A percentile compares a stretch with the other conserved stretches of the same genome.
phyloP scores from a whole-genome alignment of 2,113 vertebrate genomes.

The Thalassoma bifasciatum region DNA sequence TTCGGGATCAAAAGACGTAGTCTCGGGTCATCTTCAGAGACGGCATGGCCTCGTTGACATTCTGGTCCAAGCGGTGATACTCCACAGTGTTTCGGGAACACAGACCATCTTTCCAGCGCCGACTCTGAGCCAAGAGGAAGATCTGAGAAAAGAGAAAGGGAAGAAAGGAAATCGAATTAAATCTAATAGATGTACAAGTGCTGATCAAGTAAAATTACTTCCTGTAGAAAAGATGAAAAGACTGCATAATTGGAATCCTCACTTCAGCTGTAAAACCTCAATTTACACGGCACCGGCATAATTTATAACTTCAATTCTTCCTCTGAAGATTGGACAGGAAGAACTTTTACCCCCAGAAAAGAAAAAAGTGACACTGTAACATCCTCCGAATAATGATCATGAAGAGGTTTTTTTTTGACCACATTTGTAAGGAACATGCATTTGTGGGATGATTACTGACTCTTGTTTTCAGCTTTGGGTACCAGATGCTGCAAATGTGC shows the following conservation, averaged over 20 bases:
- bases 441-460: too few species aligned
- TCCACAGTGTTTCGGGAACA: conserved; percentile 91
- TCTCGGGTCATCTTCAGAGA: conserved; percentile 96
- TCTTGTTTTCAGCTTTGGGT: too few species aligned
- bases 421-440: too few species aligned
- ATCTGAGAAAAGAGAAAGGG: conserved; percentile 81
- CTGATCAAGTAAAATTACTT: conserved; percentile 18
- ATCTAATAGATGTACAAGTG: conserved; percentile 14
- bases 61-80: conserved; percentile 95
- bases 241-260: conserved; percentile 4
- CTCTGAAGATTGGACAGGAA: background rate
- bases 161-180: conserved; percentile 16
- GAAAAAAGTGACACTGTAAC: background rate
- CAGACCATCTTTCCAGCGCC: conserved; percentile 92
- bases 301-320: background rate
- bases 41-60: conserved; percentile 96
- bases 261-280: conserved; percentile 1
- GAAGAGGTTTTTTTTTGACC: too few species aligned
- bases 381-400: background rate
- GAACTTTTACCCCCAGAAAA: background rate
- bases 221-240: conserved; percentile 18
- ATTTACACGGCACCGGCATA: background rate
- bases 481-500: too few species aligned
- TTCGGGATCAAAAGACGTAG: conserved; percentile 89
- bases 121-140: conserved; percentile 90